These are phyloP conservation scores for Eufriesea mexicana DNA, from an alignment of 1,140 invertebrate genomes.

Conservation along the genomic window DNA sequence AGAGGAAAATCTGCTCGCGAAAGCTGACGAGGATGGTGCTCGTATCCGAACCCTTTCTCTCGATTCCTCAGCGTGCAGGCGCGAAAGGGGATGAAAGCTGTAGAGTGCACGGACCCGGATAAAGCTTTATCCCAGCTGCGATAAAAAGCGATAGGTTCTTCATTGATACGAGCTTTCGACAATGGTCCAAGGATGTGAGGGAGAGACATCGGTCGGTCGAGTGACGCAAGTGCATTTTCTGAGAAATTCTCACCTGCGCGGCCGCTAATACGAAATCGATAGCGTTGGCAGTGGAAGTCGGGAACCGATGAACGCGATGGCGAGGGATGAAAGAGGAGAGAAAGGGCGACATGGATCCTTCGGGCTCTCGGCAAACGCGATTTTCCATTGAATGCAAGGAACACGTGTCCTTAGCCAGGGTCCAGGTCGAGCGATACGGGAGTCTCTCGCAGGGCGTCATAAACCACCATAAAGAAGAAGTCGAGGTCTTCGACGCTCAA, in stretches of 20 bases:
- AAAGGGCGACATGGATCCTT: background rate
- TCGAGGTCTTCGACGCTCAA: constrained; percentile 40
- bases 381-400: constrained; percentile 40
- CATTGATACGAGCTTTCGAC: background rate
- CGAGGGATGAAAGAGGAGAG: background rate
- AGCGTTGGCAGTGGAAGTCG: background rate
- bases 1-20: background rate
- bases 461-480: constrained; percentile 60
- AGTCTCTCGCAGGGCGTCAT: constrained; percentile 40
- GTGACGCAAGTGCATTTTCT: constrained; percentile 26
- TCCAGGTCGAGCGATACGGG: constrained; percentile 36
- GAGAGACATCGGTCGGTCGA: background rate
- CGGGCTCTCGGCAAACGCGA: constrained; percentile 11
- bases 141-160: constrained; percentile 32
- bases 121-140: constrained; percentile 19
- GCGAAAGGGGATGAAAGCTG: constrained; percentile 2
- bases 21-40: constrained; percentile 6
- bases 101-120: background rate
- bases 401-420: constrained; percentile 51
- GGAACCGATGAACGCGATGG: background rate
- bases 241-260: constrained; percentile 41
- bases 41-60: background rate
- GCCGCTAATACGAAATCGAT: constrained; percentile 64
- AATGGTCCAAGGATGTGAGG: background rate
- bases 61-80: background rate